A percentile compares a stretch with the other conserved stretches of the same genome.
Evolutionary conservation across 2,113 vertebrate species (phyloP).

Genomic region (Nestor notabilis): DNA sequence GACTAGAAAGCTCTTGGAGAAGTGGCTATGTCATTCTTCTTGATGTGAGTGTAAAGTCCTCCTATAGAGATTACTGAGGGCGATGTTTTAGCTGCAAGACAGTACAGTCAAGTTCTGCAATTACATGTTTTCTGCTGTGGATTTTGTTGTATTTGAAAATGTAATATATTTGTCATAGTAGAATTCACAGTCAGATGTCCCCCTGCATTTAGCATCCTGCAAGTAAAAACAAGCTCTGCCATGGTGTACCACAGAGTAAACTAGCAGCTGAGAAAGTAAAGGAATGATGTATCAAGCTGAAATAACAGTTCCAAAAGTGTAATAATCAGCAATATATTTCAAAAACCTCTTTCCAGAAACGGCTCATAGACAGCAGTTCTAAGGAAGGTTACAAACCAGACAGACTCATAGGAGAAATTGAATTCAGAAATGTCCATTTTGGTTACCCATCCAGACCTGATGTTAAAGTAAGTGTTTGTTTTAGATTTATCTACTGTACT

Average conservation of each 20-base stretch:
- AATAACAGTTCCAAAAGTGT: background rate
- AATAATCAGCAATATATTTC: background rate
- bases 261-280: background rate
- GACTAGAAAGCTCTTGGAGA: background rate
- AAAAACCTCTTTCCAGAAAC: slow-evolving; percentile 60
- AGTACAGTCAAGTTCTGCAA: background rate
- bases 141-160: background rate
- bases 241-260: background rate
- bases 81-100: background rate
- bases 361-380: slow-evolving; percentile 83
- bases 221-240: background rate
- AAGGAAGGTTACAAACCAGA: slow-evolving; percentile 81
- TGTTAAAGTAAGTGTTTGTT: slow-evolving; percentile 67
- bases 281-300: background rate
- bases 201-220: background rate
- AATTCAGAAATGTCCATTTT: slow-evolving; percentile 86
- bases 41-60: background rate
- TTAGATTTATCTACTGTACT: background rate
- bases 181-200: background rate
- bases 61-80: background rate
- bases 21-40: background rate
- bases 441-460: slow-evolving; percentile 83
- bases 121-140: background rate
- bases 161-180: background rate
- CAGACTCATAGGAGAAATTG: slow-evolving; percentile 78